Evolutionary conservation across 2,888 invertebrate species (phyloP), one percentile per base, ranked within the genome.

Genomic region (Anaspis maculata): DNA sequence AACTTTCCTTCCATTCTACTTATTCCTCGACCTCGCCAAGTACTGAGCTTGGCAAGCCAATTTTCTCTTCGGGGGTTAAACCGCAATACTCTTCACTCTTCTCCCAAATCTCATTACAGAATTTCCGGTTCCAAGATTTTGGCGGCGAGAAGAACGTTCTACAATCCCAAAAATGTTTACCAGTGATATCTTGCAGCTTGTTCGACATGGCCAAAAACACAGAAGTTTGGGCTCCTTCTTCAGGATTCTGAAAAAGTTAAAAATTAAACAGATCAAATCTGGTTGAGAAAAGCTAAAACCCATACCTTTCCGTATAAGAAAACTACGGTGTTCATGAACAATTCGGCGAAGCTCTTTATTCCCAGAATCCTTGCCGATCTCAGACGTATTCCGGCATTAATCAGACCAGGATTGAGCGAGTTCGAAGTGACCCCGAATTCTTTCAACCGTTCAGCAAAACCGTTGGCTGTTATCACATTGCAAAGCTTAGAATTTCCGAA

Each of bases 161-260:
- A 55, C 88, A 89, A 55, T 90, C 88, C 44, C 79, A 74, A 52
- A 77, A 90, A 54, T 89, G 87, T 66, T 83, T 81, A 24, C 89
- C 89, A 12, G 68, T 73, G 0, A 80, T 72, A 27, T 74, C 76
- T 39, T 74, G 72, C n/a, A 87, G 61, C 37, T 79, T 79, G 36
- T 85, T 82, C 9, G 87, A 78, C 0, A 82, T 75, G 0, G 88
- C 83, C 47, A 85, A 23, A 11, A 30, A 13, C 6, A 89, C 74
- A 0, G 78, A 70, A 0, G 89, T 89, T 61, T 88, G 88, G 2
- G 85, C 84, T 3, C 89, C 90, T 58, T 88, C 79, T 42, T 73
- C 72, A 0, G 81, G 73, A 0, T 76, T 81, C 68, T 87, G 82
- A 54, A 80, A 83, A 35, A 25, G 29, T 25, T 3, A 30, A 25